Conservation (phyloP, 1,140 invertebrate species). For the Protaetia brevitarsis region DNA sequence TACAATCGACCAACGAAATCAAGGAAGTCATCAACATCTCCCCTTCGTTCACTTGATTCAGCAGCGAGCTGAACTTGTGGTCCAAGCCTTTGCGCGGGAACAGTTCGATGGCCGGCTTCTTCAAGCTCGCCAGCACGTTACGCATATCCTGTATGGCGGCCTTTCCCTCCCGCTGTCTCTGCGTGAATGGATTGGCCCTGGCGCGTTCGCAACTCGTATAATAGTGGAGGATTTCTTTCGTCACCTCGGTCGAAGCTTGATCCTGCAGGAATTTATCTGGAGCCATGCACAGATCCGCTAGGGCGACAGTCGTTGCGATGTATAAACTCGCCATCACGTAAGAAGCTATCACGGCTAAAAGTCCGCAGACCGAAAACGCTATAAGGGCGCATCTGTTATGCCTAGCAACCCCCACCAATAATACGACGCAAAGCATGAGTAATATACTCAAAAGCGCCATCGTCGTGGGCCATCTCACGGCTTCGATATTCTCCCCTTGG, state of each 20-base stretch:
- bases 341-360: conserved; percentile 86
- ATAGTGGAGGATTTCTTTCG: conserved; percentile 67
- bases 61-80: conserved; percentile 67
- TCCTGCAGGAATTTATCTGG: conserved; percentile 56
- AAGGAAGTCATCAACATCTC: conserved; percentile 58
- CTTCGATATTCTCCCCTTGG: conserved; percentile 60
- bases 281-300: conserved; percentile 74
- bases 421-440: conserved; percentile 74
- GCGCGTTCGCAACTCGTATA: conserved; percentile 79
- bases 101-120: conserved; percentile 55
- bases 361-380: conserved; percentile 78
- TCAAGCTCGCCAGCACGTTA: conserved; percentile 59
- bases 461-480: conserved; percentile 73
- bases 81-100: conserved; percentile 51
- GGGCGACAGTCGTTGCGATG: conserved; percentile 64
- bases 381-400: conserved; percentile 81
- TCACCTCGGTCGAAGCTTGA: conserved; percentile 48
- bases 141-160: conserved; percentile 68
- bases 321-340: conserved; percentile 84
- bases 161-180: conserved; percentile 68
- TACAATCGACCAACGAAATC: conserved; percentile 75
- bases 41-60: conserved; percentile 67
- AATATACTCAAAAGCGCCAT: conserved; percentile 74
- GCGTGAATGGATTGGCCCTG: conserved; percentile 74
- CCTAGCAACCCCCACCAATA: conserved; percentile 77